Base-by-base conservation (phyloP, 2,888 invertebrate genomes). In the Colostygia pectinataria region DNA sequence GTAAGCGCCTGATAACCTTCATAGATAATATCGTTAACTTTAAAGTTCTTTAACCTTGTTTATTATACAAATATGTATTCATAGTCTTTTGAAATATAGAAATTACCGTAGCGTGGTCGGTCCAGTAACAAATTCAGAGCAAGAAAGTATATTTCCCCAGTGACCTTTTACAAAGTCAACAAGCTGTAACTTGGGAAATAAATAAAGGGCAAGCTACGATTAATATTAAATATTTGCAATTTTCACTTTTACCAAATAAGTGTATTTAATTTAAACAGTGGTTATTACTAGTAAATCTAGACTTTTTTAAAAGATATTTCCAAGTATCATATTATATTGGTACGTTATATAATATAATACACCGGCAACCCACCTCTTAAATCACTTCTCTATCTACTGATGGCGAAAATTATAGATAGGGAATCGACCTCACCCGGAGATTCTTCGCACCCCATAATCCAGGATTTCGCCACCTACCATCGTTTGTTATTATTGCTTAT, bases 111-210 rank as follows among this genome's bases (percentile, higher is more conserved):
- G 57, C 65, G 64, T 61, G 66, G 69, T 68, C 72, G 79, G 80
- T 80, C 79, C 79, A 80, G 75, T 70, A 78, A 79, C 72, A 77
- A 83, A 83, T 79, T 80, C 73, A 71, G 63, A 71, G 71, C 68
- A 80, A 78, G 79, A 77, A 79, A 80, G 77, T 74, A 74, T 86
- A 87, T 88, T 87, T 88, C 87, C 87, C 87, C 43, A 59, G 84
- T 57, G 87, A 72, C 82, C 81, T 77, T 83, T 88, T 85, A 83
- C 78, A 79, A 79, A 85, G 83, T 84, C 84, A 86, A 85, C 86
- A 84, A 87, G 76, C 72, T 84, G 85, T 82, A 80, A 81, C 86
- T 77, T 76, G 84, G 83, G 84, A 85, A 85, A 87, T 86, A 83
- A 82, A 82, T 81, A 73, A 76, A 75, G 71, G 71, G 71, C 76